These are phyloP conservation scores for Taphrorychus bicolor DNA, from an alignment of 2,888 invertebrate genomes.

Conservation along the genomic window DNA sequence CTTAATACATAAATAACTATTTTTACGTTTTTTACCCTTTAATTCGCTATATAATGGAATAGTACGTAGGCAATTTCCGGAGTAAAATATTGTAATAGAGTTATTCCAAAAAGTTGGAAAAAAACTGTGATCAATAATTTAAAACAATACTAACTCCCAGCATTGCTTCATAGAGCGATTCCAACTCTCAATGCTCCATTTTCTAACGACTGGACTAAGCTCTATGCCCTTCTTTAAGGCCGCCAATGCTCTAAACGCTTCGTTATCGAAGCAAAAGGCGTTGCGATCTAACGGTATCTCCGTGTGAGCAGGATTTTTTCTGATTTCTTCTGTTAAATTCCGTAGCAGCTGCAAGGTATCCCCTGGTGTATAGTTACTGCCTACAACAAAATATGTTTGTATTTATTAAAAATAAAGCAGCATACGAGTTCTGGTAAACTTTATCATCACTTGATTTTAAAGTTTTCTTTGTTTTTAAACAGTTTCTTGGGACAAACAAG, in stretches of 20 bases:
- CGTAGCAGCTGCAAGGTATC: constrained; percentile 47
- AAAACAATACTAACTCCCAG: constrained; percentile 46
- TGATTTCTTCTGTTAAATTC: constrained; percentile 47
- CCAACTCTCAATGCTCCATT: constrained; percentile 46
- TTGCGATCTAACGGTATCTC: constrained; percentile 49
- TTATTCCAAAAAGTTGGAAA: background rate
- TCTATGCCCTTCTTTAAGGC: constrained; percentile 48
- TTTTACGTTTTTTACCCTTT: too few species aligned
- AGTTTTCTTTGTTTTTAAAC: too few species aligned
- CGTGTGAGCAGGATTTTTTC: constrained; percentile 45
- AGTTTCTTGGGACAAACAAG: too few species aligned
- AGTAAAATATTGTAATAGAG: too few species aligned
- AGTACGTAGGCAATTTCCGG: too few species aligned
- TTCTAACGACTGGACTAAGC: constrained; percentile 33
- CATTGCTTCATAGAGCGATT: constrained; percentile 46
- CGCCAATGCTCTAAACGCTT: constrained; percentile 52
- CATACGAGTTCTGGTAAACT: too few species aligned
- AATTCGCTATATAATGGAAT: too few species aligned
- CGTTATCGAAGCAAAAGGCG: constrained; percentile 56
- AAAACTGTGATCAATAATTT: background rate
- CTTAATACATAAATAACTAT: too few species aligned
- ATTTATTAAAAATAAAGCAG: too few species aligned
- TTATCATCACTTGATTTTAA: too few species aligned
- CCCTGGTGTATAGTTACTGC: constrained; percentile 16
- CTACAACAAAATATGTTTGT: background rate